Conservation (phyloP, 1,140 invertebrate species). For the Ptiloglossa arizonensis region DNA sequence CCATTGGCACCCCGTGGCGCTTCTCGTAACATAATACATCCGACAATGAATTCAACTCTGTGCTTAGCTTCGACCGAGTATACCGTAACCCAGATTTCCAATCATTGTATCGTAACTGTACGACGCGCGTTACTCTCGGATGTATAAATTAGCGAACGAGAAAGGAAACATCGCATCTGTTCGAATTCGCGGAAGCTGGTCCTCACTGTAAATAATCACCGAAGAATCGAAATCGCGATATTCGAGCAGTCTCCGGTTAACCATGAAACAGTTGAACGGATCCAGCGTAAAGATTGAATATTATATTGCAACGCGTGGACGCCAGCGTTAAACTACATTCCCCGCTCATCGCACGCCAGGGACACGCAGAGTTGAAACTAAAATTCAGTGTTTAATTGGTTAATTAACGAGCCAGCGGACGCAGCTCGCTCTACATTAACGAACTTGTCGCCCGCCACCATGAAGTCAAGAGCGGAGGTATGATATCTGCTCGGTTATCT, state of each 20-base stretch:
- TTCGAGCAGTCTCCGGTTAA: background rate
- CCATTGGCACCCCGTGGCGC: too few species aligned
- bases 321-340: background rate
- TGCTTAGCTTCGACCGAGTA: too few species aligned
- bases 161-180: too few species aligned
- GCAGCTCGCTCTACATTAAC: constrained; percentile 49
- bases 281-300: background rate
- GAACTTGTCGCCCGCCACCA: constrained; percentile 52
- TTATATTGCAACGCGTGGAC: background rate
- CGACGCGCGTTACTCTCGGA: too few species aligned
- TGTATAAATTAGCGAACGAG: too few species aligned
- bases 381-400: constrained; percentile 56
- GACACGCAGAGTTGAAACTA: background rate
- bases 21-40: too few species aligned
- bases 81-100: too few species aligned
- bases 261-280: background rate
- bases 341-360: background rate
- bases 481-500: constrained; percentile 70
- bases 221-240: too few species aligned
- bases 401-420: constrained; percentile 51
- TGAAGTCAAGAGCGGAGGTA: constrained; percentile 50
- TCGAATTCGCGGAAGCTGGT: too few species aligned
- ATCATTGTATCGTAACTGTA: too few species aligned
- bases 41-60: too few species aligned
- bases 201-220: too few species aligned